phyloP scores from a whole-genome alignment of 2,113 vertebrate genomes.

The Chaetura pelagica region DNA sequence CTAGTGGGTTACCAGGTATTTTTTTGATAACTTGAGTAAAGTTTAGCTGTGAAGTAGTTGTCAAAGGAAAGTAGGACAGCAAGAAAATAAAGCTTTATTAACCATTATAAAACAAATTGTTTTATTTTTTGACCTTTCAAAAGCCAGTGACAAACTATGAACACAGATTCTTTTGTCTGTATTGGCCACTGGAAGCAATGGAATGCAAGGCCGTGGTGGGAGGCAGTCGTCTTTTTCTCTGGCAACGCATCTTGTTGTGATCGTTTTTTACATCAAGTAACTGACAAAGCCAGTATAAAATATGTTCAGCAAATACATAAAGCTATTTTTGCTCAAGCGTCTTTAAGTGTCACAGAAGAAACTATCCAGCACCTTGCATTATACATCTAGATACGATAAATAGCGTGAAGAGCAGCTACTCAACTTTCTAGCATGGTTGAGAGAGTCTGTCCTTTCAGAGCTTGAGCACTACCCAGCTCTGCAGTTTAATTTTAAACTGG shows the following conservation, averaged over 20 bases:
- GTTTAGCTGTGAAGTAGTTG: neutral
- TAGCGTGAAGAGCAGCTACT: neutral
- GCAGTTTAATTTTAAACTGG: neutral
- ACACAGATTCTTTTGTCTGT: neutral
- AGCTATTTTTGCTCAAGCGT: neutral
- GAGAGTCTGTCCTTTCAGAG: neutral
- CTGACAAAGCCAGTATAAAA: slow-evolving; percentile 14
- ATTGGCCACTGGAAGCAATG: neutral
- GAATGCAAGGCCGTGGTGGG: neutral
- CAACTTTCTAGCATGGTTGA: neutral
- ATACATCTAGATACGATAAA: neutral
- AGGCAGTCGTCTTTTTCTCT: neutral
- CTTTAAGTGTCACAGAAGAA: neutral
- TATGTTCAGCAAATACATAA: neutral
- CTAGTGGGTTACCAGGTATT: neutral
- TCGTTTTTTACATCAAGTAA: neutral
- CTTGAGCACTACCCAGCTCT: neutral
- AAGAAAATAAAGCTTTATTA: neutral
- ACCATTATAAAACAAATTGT: neutral
- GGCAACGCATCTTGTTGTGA: neutral
- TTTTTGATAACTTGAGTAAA: neutral
- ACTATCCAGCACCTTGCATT: neutral
- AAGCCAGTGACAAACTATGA: neutral
- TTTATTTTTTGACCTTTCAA: neutral
- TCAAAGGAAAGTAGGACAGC: neutral